Evolutionary conservation across 2,888 invertebrate species (phyloP).

Genomic region (Heliconius hortense): DNA sequence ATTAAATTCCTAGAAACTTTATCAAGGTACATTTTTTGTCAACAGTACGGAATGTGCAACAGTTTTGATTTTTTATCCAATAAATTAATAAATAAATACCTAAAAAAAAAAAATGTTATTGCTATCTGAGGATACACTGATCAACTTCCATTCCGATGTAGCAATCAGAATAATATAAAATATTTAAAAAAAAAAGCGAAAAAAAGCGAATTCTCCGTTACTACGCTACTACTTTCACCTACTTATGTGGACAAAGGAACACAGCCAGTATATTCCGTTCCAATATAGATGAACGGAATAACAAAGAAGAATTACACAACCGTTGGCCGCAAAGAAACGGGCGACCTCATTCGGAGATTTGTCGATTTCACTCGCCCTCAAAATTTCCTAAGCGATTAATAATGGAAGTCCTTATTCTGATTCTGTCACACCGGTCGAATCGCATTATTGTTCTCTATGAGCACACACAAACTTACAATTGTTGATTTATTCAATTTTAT

Average conservation of each 20-base stretch:
- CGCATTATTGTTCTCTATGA: constrained; percentile 7
- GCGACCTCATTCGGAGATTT: constrained; percentile 62
- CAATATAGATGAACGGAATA: constrained; percentile 58
- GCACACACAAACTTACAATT: not conserved
- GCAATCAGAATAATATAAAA: not conserved
- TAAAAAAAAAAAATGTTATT: no score
- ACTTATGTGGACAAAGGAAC: constrained; percentile 42
- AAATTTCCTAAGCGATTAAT: constrained; percentile 55
- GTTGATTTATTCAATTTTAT: not conserved
- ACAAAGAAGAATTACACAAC: constrained; percentile 60
- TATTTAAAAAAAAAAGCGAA: not conserved
- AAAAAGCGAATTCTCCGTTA: constrained; percentile 20
- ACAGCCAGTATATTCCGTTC: constrained; percentile 48
- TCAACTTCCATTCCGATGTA: no score
- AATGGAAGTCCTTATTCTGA: constrained; percentile 35
- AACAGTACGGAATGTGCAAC: not conserved
- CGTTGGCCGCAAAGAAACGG: constrained; percentile 57
- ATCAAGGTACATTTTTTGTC: not conserved
- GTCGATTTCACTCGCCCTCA: constrained; percentile 53
- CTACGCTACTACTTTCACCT: constrained; percentile 38
- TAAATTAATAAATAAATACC: not conserved
- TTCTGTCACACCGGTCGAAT: constrained; percentile 19
- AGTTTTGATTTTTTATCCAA: not conserved
- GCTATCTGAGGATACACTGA: no score
- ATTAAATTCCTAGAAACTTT: not conserved